phyloP scores from a whole-genome alignment of 2,113 vertebrate species.

The Labrus mixtus region DNA sequence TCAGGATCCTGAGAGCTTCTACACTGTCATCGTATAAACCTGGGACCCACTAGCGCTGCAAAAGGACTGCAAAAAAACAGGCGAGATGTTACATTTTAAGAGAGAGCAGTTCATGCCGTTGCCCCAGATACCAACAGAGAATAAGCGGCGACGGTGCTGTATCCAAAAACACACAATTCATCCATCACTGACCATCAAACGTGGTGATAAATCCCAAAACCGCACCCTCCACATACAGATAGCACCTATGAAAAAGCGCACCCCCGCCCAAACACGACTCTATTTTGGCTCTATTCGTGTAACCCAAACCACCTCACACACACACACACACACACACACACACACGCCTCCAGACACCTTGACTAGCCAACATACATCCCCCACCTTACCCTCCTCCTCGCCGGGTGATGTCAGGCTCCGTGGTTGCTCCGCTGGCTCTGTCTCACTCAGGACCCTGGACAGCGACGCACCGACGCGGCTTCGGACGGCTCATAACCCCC shows the following conservation, averaged over 20 bases:
- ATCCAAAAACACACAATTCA: constrained; percentile 5
- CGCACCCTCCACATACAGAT: constrained; percentile 68
- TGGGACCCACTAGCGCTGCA: constrained; percentile 39
- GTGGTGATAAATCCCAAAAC: constrained; percentile 57
- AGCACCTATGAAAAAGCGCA: constrained; percentile 14
- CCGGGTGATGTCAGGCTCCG: constrained; percentile 80
- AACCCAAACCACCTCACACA: not conserved
- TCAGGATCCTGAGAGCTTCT: constrained; percentile 13
- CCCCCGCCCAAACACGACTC: constrained; percentile 23
- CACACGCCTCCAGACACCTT: constrained; percentile 34
- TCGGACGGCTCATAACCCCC: constrained; percentile 81
- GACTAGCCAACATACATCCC: constrained; percentile 15
- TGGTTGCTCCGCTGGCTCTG: constrained; percentile 70
- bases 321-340: not conserved
- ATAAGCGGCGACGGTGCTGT: not conserved
- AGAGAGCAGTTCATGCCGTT: constrained; percentile 24
- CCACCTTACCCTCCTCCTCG: constrained; percentile 45
- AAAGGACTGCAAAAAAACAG: constrained; percentile 32
- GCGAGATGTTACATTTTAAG: constrained; percentile 5
- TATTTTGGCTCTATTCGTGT: constrained; percentile 5
- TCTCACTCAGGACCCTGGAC: constrained; percentile 85
- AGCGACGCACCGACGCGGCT: constrained; percentile 86
- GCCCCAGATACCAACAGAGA: constrained; percentile 39
- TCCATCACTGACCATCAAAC: constrained; percentile 29
- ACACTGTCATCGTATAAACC: constrained; percentile 43